Base-by-base conservation (phyloP, 2,797 vertebrate species). In the Avahi laniger region DNA sequence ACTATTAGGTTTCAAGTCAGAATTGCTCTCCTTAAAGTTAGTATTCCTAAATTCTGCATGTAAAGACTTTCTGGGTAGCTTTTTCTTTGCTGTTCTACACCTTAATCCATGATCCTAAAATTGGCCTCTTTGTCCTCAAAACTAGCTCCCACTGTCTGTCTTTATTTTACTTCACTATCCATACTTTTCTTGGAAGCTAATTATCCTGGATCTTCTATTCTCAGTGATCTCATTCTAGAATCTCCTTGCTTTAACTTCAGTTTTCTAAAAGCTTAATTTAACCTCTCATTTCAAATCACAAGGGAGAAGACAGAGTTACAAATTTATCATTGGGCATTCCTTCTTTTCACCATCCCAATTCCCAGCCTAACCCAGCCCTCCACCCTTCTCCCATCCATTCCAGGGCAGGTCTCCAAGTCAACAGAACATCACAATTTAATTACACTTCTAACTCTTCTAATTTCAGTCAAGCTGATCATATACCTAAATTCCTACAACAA, bases 1-100 rank as follows among this genome's bases (percentile, higher is more conserved):
- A n/a, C 41, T 59, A 90, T 5, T 22, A 88, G n/a, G n/a, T 59
- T 94, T 94, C 50, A 84, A 84, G 43, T 94, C 50, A 90, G 84
- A 84, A 90, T 69, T 59, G 10, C 35, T 78, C 87, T 90, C 38
- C 80, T 50, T 83, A 61, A 52, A 83, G 59, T 76, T 38, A 69
- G 28, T 30, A 67, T 48, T n/a, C 28, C 70, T 78, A 38, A 50
- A 69, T 50, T 90, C 15, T 78, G 41, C 41, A 80, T 8, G 22
- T n/a, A 6, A 72, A 70, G n/a, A 89, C 26, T 35, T 30, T 78
- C 59, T 65, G 28, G 12, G 22, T 73, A 81, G 63, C 63, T 91
- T 78, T 67, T 59, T 22, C n/a, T 59, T 61, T 43, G 52, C 52
- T 61, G 50, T 84, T 78, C 35, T 20, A 94, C 7, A 52, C 24